Base-by-base conservation (phyloP, 2,113 vertebrate species). In the Brachyhypopomus occidentalis region DNA sequence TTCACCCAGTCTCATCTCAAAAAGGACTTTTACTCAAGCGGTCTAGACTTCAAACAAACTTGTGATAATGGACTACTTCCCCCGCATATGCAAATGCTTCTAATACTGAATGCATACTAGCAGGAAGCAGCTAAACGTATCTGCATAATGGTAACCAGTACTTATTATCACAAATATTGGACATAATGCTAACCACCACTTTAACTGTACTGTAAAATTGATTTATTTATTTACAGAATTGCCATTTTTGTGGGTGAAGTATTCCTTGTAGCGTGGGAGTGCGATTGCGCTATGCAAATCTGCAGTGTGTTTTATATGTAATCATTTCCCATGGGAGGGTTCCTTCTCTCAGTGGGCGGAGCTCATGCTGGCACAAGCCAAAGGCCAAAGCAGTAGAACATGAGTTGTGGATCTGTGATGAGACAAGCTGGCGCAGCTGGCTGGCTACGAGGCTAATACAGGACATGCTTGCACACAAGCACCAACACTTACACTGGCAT, bases 281-380 rank as follows among this genome's bases (percentile, higher is more conserved):
- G 22, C 41, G 22, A 14, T 59, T 19, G 7, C 11, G 5, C 30
- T 27, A 16, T 62, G 38, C 36, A 22, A 38, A 74, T 30, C 30
- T 4, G 25, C 56, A 34, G 34, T 80, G 58, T 27, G 71, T 7
- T 75, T 64, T 79, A 27, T 55, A 55, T 75, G 64, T 30, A 52
- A 71, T 72, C 27, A 19, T 75, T 80, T 41, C 59, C 41, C 34
- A 73, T 60, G 60, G 63, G 66, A 9, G 27, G 63, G 30, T 66
- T 60, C 60, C 63, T 56, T 60, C 48, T 38, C 60, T 84, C 27
- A 59, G 34, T 74, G 75, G 77, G 22, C 25, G 2, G 6, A 81
- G 58, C 59, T 83, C 69, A 75, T 82, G 75, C 72, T 34, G 25
- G 22, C 55, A n/a, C 60, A 71, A 70, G 63, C 62, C 72, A 63